Conservation (phyloP, 2,113 vertebrate genomes). For the Lepus americanus region DNA sequence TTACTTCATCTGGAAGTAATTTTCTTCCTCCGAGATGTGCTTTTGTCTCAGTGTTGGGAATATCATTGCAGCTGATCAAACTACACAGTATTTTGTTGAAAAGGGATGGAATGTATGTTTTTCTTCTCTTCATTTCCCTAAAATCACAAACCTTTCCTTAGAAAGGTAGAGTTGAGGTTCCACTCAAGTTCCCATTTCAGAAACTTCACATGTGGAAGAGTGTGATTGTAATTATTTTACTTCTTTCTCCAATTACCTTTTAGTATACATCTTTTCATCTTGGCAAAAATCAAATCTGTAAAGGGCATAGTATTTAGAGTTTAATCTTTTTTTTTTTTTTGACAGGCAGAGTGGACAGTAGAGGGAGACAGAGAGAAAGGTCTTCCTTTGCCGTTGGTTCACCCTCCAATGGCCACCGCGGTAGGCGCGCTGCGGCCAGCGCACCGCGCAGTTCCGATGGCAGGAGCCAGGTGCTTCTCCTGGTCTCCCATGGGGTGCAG, state of each 20-base stretch:
- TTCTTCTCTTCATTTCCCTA: not conserved
- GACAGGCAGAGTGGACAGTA: too few species aligned
- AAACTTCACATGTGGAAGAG: not conserved
- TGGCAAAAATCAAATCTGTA: constrained; percentile 29
- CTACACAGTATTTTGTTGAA: not conserved
- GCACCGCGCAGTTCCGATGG: too few species aligned
- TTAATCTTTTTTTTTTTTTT: not conserved
- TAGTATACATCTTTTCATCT: constrained; percentile 39
- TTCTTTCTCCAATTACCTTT: constrained; percentile 60
- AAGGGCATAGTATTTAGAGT: constrained; percentile 63
- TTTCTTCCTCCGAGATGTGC: not conserved
- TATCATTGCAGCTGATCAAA: not conserved
- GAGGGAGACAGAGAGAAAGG: too few species aligned
- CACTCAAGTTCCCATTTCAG: not conserved
- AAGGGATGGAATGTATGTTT: constrained; percentile 26
- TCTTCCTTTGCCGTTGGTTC: too few species aligned
- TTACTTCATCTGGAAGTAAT: not conserved
- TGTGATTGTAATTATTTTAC: not conserved
- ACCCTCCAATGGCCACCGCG: too few species aligned
- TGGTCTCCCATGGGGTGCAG: too few species aligned
- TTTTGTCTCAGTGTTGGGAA: not conserved
- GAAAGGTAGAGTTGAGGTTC: not conserved
- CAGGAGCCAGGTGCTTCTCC: too few species aligned
- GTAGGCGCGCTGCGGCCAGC: too few species aligned
- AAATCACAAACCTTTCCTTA: not conserved